Percentiles rank a stretch among this genome's conserved stretches.
Conservation (phyloP, 2,113 vertebrate species). For the mouse (Mus musculus) region DNA sequence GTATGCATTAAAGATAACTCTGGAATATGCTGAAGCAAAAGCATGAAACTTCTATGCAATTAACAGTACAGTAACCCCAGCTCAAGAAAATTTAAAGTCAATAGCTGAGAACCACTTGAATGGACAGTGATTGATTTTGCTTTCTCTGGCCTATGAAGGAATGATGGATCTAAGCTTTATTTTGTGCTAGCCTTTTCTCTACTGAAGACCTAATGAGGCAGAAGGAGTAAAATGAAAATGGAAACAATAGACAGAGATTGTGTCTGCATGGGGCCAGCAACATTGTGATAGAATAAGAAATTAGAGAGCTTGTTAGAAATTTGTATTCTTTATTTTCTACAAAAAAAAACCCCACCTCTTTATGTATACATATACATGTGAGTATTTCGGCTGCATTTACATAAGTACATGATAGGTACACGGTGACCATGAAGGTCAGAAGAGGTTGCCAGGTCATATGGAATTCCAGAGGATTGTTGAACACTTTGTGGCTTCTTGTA, state of each 20-base stretch:
- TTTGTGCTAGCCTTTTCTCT: constrained; percentile 65
- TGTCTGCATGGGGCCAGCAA: constrained; percentile 41
- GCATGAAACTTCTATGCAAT: not conserved
- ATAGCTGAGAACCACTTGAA: constrained; percentile 21
- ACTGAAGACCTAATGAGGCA: constrained; percentile 79
- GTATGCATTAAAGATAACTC: not conserved
- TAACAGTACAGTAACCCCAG: constrained; percentile 26
- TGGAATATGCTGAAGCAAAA: not conserved
- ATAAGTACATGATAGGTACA: not conserved
- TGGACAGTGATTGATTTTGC: constrained; percentile 59
- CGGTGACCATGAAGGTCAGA: not conserved
- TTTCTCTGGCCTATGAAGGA: constrained; percentile 54
- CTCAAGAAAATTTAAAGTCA: not conserved
- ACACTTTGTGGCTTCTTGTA: too few species aligned
- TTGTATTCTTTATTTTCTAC: not conserved
- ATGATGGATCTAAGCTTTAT: constrained; percentile 56
- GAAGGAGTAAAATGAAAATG: constrained; percentile 14
- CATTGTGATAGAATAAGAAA: constrained; percentile 7
- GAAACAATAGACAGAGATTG: constrained; percentile 5
- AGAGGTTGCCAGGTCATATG: not conserved
- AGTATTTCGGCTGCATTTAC: not conserved
- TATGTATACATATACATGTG: fast-evolving
- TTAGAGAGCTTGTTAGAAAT: not conserved
- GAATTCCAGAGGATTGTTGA: not conserved
- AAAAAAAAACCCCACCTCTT: not conserved